Evolutionary conservation across 2,888 invertebrate species (phyloP).

Genomic region (Leptinotarsa haldemani): DNA sequence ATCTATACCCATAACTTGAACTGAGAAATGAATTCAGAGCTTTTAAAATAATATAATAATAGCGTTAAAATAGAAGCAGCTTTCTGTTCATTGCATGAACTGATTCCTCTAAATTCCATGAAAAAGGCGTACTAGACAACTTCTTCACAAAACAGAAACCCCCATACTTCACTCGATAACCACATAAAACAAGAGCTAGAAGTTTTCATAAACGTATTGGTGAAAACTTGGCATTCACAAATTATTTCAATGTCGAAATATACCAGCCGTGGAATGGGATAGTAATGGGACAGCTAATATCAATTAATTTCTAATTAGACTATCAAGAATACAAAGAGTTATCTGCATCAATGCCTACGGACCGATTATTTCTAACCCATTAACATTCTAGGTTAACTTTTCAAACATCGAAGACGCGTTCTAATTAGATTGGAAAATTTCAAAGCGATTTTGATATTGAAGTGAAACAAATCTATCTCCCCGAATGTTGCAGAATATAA

Average conservation of each 20-base stretch:
- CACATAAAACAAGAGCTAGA: not conserved
- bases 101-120: too few relatives aligned
- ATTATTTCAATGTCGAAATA: not conserved
- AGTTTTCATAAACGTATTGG: not conserved
- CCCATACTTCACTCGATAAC: too few relatives aligned
- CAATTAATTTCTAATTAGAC: conserved; percentile 45
- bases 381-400: conserved; percentile 40
- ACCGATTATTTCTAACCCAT: conserved; percentile 43
- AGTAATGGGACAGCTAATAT: conserved; percentile 29
- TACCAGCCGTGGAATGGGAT: conserved; percentile 14
- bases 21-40: too few relatives aligned
- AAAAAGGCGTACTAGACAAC: too few relatives aligned
- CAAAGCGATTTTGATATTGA: conserved; percentile 26
- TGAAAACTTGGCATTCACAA: not conserved
- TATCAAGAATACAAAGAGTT: conserved; percentile 47
- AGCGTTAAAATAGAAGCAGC: too few relatives aligned
- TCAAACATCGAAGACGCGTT: conserved; percentile 31
- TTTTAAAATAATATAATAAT: too few relatives aligned
- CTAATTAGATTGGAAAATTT: conserved; percentile 31
- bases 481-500: not conserved
- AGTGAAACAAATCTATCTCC: not conserved
- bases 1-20: too few relatives aligned
- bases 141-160: too few relatives aligned
- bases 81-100: too few relatives aligned
- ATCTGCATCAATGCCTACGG: conserved; percentile 39